These are phyloP conservation scores for Drosophila fungiperda DNA, from an alignment of 2,888 invertebrate species.

Conservation along the genomic window DNA sequence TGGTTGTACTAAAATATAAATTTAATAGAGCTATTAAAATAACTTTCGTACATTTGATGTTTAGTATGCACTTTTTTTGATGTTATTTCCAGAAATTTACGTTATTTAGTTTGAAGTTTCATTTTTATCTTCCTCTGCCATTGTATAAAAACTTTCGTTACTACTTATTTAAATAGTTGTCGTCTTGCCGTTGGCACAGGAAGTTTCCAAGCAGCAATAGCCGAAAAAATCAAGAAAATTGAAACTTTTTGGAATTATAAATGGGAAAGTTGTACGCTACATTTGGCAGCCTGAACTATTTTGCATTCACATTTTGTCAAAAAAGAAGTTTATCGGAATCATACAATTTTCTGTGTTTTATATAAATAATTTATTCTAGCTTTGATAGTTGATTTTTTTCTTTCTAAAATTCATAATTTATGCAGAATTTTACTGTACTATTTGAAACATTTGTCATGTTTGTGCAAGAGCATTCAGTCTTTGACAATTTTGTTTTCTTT, in stretches of 20 bases:
- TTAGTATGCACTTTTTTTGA: constrained; percentile 17
- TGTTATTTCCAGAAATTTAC: constrained; percentile 66
- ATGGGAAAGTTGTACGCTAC: constrained; percentile 64
- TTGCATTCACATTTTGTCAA: not conserved
- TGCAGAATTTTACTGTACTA: not conserved
- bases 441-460: not conserved
- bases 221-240: constrained; percentile 58
- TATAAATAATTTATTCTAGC: not conserved
- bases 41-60: constrained; percentile 11
- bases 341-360: not conserved
- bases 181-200: constrained; percentile 63
- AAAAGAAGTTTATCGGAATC: not conserved
- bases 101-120: constrained; percentile 57
- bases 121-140: constrained; percentile 54
- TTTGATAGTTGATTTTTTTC: not conserved
- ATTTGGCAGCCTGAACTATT: constrained; percentile 38
- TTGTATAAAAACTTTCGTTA: constrained; percentile 40
- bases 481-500: not conserved
- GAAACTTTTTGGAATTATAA: constrained; percentile 73
- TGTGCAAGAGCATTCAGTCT: constrained; percentile 15
- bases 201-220: constrained; percentile 45
- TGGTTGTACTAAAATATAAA: not conserved
- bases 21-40: constrained; percentile 22
- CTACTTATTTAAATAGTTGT: constrained; percentile 40
- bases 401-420: not conserved